Evolutionary conservation across 2,888 invertebrate genomes (phyloP), one percentile per base, ranked within the genome.

Genomic region (Polydrusus cervinus): DNA sequence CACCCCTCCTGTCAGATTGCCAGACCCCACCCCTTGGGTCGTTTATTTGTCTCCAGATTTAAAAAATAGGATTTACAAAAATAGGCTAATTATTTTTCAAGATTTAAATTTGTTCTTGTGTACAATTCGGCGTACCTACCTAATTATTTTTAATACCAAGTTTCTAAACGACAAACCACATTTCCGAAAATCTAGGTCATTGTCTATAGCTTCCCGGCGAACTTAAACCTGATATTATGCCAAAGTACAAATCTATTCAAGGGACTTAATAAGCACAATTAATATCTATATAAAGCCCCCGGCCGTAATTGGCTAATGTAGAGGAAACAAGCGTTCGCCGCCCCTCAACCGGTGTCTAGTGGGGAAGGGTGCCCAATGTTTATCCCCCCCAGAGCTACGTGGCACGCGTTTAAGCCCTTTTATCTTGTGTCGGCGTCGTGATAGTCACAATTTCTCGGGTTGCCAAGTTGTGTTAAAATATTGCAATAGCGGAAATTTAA

Each of bases 251-350:
- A 70, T 61, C 61, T 60, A 70, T 70, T 70, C 49, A 70, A 20
- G 70, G 47, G 61, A 51, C 61, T 74, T 68, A 74, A 74, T 74
- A 66, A 74, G 75, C 76, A 73, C 77, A 78, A 80, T 76, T 79
- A 79, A 79, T 81, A 81, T 76, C 75, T 75, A 76, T 75, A 78
- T 76, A 75, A 72, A 71, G 77, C 74, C 77, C 75, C 74, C 60
- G 78, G 77, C 75, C 78, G 75, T 79, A 81, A 80, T 80, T 79
- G 81, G 80, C 77, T 79, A 81, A 81, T 81, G 81, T 79, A 79
- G 78, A 79, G 80, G 81, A 80, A 81, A 79, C 76, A 73, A 73
- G 78, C 77, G 70, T 77, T 66, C 45, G 47, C 40, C 43, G 55
- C 64, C 71, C 65, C 55, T 71, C 65, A 45, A 30, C 30, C 45